phyloP scores from a whole-genome alignment of 2,888 invertebrate genomes.

The Miltochrista miniata region DNA sequence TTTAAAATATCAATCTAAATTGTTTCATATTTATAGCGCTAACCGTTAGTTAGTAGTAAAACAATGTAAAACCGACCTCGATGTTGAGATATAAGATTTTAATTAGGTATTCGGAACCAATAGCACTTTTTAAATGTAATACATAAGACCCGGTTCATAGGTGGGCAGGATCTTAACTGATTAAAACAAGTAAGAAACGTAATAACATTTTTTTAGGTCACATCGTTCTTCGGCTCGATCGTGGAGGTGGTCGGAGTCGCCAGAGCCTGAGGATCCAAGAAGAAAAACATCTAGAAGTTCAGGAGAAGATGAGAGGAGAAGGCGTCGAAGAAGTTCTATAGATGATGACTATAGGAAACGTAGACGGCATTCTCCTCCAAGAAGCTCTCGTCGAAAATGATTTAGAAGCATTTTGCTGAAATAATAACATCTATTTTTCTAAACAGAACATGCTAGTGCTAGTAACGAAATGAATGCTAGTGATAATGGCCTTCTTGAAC shows the following conservation, averaged over 20 bases:
- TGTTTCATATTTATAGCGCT: too few relatives aligned
- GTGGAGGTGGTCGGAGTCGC: conserved; percentile 92
- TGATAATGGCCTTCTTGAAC: too few relatives aligned
- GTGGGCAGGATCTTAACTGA: too few relatives aligned
- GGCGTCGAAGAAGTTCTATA: conserved; percentile 21
- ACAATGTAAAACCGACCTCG: too few relatives aligned
- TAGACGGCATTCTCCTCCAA: conserved; percentile 16
- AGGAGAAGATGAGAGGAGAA: conserved; percentile 18
- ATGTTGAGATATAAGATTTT: too few relatives aligned
- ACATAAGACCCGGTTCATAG: too few relatives aligned
- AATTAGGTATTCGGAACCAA: too few relatives aligned
- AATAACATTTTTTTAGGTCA: conserved; percentile 35
- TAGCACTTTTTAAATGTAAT: too few relatives aligned
- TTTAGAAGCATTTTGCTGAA: background rate
- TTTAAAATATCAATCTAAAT: too few relatives aligned
- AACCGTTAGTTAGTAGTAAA: too few relatives aligned
- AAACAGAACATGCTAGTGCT: too few relatives aligned
- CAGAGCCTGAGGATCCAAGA: conserved; percentile 73
- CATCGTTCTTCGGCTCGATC: conserved; percentile 48
- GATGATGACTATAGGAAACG: conserved; percentile 13
- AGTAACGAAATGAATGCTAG: too few relatives aligned
- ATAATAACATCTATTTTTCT: background rate
- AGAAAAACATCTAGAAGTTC: conserved; percentile 28
- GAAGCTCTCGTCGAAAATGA: conserved; percentile 10
- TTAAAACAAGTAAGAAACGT: background rate